Evolutionary conservation across 2,113 vertebrate species (phyloP).

Genomic region (Apistogramma diplotaenia): DNA sequence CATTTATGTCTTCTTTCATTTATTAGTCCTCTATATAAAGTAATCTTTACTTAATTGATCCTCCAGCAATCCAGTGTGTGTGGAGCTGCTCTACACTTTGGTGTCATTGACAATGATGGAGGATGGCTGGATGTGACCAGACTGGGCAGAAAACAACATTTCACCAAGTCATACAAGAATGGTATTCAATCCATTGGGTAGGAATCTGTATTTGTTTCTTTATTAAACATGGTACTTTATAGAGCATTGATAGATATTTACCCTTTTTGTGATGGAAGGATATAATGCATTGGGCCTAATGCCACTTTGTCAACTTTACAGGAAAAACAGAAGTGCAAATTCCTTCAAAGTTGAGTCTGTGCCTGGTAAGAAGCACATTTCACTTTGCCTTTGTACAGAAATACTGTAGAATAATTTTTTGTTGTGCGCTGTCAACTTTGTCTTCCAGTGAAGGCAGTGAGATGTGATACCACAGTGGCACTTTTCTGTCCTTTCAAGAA

Average conservation of each 20-base stretch:
- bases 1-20: not conserved
- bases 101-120: conserved; percentile 92
- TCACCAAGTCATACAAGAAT: conserved; percentile 91
- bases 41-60: not conserved
- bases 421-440: conserved; percentile 13
- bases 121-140: conserved; percentile 96
- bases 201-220: not conserved
- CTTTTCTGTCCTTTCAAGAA: conserved; percentile 91
- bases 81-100: conserved; percentile 89
- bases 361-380: conserved; percentile 79
- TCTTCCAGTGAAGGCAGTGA: conserved; percentile 86
- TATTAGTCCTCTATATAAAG: not conserved
- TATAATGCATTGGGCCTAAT: not conserved
- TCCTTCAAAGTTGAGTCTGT: conserved; percentile 93
- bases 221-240: not conserved
- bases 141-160: conserved; percentile 89
- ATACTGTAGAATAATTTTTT: not conserved
- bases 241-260: not conserved
- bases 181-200: conserved; percentile 90
- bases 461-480: conserved; percentile 92
- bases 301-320: conserved; percentile 54
- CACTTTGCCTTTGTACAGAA: not conserved
- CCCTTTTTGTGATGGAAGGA: not conserved
- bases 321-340: conserved; percentile 94
- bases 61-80: conserved; percentile 96